These are phyloP conservation scores for Lucifuga dentata DNA, from an alignment of 2,113 vertebrate species.

Conservation along the genomic window DNA sequence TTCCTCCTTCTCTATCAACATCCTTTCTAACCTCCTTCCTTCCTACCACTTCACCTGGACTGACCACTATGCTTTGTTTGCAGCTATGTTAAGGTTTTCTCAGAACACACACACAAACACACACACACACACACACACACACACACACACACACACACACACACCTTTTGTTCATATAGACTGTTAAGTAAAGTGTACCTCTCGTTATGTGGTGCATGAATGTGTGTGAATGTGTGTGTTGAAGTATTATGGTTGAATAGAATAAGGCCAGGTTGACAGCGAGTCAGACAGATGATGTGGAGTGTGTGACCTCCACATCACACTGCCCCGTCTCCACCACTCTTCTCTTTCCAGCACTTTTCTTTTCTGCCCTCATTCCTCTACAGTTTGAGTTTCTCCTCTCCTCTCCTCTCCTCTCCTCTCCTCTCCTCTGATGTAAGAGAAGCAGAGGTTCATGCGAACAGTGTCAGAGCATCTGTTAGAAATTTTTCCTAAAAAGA, in stretches of 20 bases:
- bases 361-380: background rate
- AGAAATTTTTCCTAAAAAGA: too few relatives aligned
- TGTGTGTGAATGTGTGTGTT: constrained; percentile 20
- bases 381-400: background rate
- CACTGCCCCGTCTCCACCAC: constrained; percentile 14
- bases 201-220: constrained; percentile 21
- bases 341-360: constrained; percentile 12
- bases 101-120: constrained; percentile 12
- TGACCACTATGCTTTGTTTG: constrained; percentile 50
- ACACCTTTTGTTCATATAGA: constrained; percentile 24
- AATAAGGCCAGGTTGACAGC: constrained; percentile 64
- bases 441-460: too few relatives aligned
- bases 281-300: constrained; percentile 52
- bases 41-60: constrained; percentile 61
- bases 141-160: background rate
- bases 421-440: constrained; percentile 1
- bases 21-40: constrained; percentile 56
- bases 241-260: constrained; percentile 49
- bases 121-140: background rate
- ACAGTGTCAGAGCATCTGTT: too few relatives aligned
- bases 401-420: constrained; percentile 22
- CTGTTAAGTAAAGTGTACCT: constrained; percentile 26
- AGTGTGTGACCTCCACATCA: constrained; percentile 39
- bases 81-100: constrained; percentile 35
- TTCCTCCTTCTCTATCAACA: constrained; percentile 45